These are phyloP conservation scores for Todus mexicanus DNA, from an alignment of 2,797 vertebrate genomes.

Conservation along the genomic window DNA sequence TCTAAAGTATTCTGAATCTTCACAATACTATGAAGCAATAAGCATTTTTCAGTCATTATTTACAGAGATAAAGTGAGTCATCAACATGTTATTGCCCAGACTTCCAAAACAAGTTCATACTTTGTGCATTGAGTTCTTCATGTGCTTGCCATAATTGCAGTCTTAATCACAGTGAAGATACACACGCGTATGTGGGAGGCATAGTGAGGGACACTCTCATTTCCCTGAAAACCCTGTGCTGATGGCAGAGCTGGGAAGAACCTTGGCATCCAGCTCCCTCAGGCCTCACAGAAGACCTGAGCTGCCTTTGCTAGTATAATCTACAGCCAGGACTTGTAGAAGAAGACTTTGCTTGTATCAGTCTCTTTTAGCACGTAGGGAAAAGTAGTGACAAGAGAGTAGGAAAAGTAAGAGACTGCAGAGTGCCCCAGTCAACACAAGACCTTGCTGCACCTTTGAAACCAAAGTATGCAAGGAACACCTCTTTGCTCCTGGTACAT, in stretches of 20 bases:
- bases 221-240: background rate
- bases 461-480: background rate
- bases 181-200: background rate
- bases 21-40: background rate
- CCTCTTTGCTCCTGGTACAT: background rate
- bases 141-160: conserved; percentile 25
- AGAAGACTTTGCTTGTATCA: background rate
- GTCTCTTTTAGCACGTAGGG: background rate
- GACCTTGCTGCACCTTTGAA: background rate
- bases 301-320: background rate
- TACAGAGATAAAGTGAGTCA: conserved; percentile 32
- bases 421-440: background rate
- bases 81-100: conserved; percentile 1
- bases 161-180: background rate
- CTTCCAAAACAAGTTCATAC: conserved; percentile 38
- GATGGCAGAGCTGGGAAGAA: background rate
- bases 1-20: background rate
- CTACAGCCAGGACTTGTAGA: background rate
- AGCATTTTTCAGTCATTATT: background rate
- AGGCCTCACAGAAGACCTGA: background rate
- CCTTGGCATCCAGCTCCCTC: background rate
- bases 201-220: background rate
- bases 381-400: background rate
- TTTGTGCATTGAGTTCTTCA: background rate
- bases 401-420: background rate